Evolutionary conservation across 2,888 invertebrate species (phyloP), one percentile per base, ranked within the genome.

Genomic region (Phortica okadai): DNA sequence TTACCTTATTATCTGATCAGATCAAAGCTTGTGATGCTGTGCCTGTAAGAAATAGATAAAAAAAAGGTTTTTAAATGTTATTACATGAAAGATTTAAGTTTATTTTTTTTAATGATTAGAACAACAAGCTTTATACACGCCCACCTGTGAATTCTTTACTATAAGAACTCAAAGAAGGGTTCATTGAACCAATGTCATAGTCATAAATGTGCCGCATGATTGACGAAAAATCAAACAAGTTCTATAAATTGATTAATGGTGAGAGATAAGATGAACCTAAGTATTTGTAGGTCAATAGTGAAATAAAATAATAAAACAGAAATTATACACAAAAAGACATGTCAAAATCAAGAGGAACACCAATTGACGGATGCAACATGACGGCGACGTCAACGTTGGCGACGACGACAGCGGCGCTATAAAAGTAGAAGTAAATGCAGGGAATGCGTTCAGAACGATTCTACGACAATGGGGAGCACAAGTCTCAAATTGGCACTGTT

Each of bases 61-160:
- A 33, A 1, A 33, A 33, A 33, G 33, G 33, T 33, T 33, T 33
- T 33, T 33, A 4, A 33, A 33, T 33, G 4, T 33, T 33, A 33
- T 33, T 33, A 33, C 33, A 33, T 80, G 80, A 77, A 42, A 66
- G 33, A 33, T 33, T 21, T 21, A 21, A 21, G 21, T 21, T 21
- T 66, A 33, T 33, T 14, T 5, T 50, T 50, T 14, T 11, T 50
- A 50, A 50, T 6, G 50, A 6, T 3, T 5, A 50, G 14, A 50
- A 14, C 8, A 50, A 50, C 50, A 50, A 50, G 14, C 50, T 11
- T 50, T 50, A 8, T 14, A 50, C 8, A 50, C 14, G 50, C 50
- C 8, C 50, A 66, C 66, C 25, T 21, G 33, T 41, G 41, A 66
- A 41, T 33, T 66, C 11, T 41, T 14, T 41, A 33, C 4, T 66